Evolutionary conservation across 2,113 vertebrate genomes (phyloP), one percentile per base, ranked within the genome.

Genomic region (Oryzias melastigma): DNA sequence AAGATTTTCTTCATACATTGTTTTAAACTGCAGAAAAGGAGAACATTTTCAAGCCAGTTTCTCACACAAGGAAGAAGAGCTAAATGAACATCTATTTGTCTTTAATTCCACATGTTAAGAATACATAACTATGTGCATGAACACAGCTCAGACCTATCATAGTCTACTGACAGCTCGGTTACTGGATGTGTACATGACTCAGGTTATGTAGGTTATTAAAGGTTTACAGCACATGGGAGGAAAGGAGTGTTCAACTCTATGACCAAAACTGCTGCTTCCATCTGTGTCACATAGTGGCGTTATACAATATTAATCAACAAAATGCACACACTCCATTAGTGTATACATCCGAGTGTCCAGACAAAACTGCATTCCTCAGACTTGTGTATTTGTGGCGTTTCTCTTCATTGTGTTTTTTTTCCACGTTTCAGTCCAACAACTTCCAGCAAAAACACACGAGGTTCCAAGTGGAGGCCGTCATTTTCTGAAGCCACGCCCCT

Each of bases 71-170:
- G 18, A 72, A 73, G 1, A 50, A 58, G 7, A 5, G 47, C 41
- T 6, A n/a, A 49, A 73, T 65, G 52, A 75, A 79, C 77, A 77
- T 73, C 71, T 76, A 70, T 62, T 47, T 81, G 74, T 53, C 48
- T 85, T 87, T 89, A 82, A 74, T 87, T 83, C 62, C 72, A 76
- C 74, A 86, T 76, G 64, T 77, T 69, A 73, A 85, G 64, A 83
- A 77, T 73, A 83, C 71, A 82, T 58, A 50, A 85, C 56, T 76
- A 79, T 78, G 75, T 84, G 73, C 78, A 77, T 80, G 71, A 84
- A 81, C n/a, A 51, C 79, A 85, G 79, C 79, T 79, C 68, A 65
- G 71, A 62, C 71, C 78, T 71, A 73, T 35, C 66, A 42, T 60
- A 52, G 69, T 80, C 78, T 75, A 77, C 70, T 64, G 64, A 71